Percentiles rank a stretch among this genome's conserved stretches.
Conservation (phyloP, 1,140 invertebrate genomes). For the Drosophila melanica region DNA sequence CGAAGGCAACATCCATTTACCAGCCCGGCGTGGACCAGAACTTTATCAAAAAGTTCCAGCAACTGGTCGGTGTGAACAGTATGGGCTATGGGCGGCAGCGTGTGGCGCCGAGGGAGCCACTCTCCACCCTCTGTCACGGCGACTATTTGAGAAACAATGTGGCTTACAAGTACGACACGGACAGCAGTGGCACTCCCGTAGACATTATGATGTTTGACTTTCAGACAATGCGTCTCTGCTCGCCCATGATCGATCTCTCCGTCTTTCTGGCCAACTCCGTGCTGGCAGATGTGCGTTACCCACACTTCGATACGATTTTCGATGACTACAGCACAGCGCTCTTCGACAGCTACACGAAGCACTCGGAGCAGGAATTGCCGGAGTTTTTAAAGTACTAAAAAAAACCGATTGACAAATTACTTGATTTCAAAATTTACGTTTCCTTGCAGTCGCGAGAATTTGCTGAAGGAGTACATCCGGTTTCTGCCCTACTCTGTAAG, state of each 20-base stretch:
- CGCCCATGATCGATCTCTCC: slow-evolving; percentile 77
- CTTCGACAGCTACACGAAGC: slow-evolving; percentile 39
- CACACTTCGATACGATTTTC: slow-evolving; percentile 71
- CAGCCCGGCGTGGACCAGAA: slow-evolving; percentile 57
- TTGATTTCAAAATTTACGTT: not conserved
- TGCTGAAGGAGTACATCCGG: slow-evolving; percentile 71
- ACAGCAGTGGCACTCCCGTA: slow-evolving; percentile 47
- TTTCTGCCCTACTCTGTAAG: slow-evolving; percentile 62
- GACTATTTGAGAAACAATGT: slow-evolving; percentile 82
- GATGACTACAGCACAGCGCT: slow-evolving; percentile 63
- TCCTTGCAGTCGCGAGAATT: slow-evolving; percentile 40
- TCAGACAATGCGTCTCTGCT: slow-evolving; percentile 71
- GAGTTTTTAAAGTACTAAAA: slow-evolving; percentile 60
- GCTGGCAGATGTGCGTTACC: slow-evolving; percentile 56
- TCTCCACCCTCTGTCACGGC: slow-evolving; percentile 75
- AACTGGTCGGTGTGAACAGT: slow-evolving; percentile 23
- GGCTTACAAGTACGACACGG: slow-evolving; percentile 66
- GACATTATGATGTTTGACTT: slow-evolving; percentile 83
- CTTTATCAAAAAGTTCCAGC: slow-evolving; percentile 55
- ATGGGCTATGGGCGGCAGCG: slow-evolving; percentile 45
- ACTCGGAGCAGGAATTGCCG: slow-evolving; percentile 47
- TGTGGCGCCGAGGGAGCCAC: slow-evolving; percentile 65
- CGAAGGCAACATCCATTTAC: slow-evolving; percentile 30
- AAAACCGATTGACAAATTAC: not conserved
- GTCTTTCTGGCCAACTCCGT: slow-evolving; percentile 63